phyloP scores from a whole-genome alignment of 2,797 vertebrate species.

The Merluccius polli region DNA sequence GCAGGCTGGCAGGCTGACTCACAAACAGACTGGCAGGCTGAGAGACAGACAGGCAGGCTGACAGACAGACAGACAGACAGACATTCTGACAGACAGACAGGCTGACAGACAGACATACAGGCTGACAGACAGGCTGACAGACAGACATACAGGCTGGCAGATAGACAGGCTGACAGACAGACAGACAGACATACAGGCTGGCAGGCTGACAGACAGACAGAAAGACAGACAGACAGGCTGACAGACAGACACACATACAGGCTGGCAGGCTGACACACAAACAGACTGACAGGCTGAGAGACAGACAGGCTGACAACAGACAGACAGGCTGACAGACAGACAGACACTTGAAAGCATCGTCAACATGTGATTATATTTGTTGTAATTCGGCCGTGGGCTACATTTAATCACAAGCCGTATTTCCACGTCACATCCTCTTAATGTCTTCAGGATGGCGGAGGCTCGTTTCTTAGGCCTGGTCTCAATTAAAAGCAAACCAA shows the following conservation, averaged over 20 bases:
- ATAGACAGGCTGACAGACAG: background rate
- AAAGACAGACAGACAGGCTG: no score
- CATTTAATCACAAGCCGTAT: conserved; percentile 46
- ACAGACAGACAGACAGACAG: no score
- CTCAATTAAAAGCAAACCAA: conserved; percentile 46
- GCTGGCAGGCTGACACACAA: no score
- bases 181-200: no score
- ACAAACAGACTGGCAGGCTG: no score
- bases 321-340: conserved; percentile 22
- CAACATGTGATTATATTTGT: conserved; percentile 30
- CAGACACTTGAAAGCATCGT: conserved; percentile 20
- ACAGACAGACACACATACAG: no score
- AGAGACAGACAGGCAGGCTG: no score
- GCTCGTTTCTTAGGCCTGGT: conserved; percentile 38
- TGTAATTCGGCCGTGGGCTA: conserved; percentile 31
- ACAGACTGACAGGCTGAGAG: no score
- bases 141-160: no score
- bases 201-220: no score
- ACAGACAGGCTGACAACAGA: conserved; percentile 13
- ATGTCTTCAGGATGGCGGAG: conserved; percentile 47
- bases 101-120: conserved; percentile 23
- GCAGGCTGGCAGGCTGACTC: no score
- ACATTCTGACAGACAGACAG: conserved; percentile 17
- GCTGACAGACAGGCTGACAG: no score
- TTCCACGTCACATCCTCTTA: conserved; percentile 43